A percentile compares a stretch with the other conserved stretches of the same genome.
These are phyloP conservation scores for Brachylomia viminalis DNA, from an alignment of 2,888 invertebrate species.

Conservation along the genomic window DNA sequence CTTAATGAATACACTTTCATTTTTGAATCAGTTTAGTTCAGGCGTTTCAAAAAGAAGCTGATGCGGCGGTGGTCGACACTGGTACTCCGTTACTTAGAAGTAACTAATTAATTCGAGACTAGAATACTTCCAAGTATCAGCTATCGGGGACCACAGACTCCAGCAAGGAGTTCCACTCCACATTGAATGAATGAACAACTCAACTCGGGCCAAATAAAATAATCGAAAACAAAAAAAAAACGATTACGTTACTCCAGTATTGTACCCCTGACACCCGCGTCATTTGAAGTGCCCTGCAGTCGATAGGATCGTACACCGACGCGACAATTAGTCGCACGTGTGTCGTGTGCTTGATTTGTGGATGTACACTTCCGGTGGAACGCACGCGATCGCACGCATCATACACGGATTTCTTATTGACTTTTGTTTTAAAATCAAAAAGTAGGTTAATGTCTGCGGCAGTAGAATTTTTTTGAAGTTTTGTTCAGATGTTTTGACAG, in stretches of 20 bases:
- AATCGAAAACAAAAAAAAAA: not conserved
- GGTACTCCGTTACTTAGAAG: not conserved
- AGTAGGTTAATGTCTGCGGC: not conserved
- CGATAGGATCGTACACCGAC: slow-evolving; percentile 33
- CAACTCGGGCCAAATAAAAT: not conserved
- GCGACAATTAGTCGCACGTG: slow-evolving; percentile 81
- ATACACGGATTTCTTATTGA: not conserved
- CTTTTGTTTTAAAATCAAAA: slow-evolving; percentile 12
- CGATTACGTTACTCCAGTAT: slow-evolving; percentile 28
- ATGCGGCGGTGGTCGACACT: not conserved
- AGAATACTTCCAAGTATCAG: too few species aligned
- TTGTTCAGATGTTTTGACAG: too few species aligned
- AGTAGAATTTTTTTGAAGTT: not conserved
- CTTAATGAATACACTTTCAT: not conserved
- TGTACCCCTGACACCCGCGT: slow-evolving; percentile 22
- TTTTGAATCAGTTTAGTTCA: not conserved
- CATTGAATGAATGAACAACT: not conserved
- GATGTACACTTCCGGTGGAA: slow-evolving; percentile 78
- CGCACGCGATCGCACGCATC: slow-evolving; percentile 76
- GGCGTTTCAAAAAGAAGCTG: not conserved
- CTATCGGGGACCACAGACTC: not conserved
- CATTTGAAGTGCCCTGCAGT: slow-evolving; percentile 46
- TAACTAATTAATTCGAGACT: not conserved
- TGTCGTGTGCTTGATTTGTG: slow-evolving; percentile 76
- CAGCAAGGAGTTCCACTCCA: not conserved